Percentiles rank a stretch among this genome's conserved stretches.
These are phyloP conservation scores for Hemicrepidius hirtus DNA, from an alignment of 2,888 invertebrate genomes.

Conservation along the genomic window DNA sequence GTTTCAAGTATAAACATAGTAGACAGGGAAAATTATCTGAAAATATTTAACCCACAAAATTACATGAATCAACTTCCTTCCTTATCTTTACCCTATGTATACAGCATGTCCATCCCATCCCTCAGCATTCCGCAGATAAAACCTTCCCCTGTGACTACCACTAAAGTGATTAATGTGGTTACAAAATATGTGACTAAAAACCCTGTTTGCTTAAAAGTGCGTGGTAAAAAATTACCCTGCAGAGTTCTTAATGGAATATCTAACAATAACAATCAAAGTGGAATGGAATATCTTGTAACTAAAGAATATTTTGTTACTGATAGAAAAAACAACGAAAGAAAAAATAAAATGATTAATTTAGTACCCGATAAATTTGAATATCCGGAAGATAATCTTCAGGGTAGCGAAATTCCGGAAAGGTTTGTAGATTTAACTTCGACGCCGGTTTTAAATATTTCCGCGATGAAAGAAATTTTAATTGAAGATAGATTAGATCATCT, in stretches of 20 bases:
- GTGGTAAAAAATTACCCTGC: slow-evolving; percentile 59
- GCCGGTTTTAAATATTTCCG: slow-evolving; percentile 58
- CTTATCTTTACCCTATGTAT: slow-evolving; percentile 66
- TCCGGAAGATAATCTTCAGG: neutral
- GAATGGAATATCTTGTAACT: slow-evolving; percentile 63
- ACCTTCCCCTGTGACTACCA: slow-evolving; percentile 66
- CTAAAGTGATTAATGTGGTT: slow-evolving; percentile 67
- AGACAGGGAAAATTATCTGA: slow-evolving; percentile 10
- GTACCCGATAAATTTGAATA: neutral
- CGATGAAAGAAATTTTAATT: slow-evolving; percentile 66
- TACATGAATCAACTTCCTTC: slow-evolving; percentile 66
- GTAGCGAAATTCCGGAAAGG: slow-evolving; percentile 59
- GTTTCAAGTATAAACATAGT: slow-evolving; percentile 28
- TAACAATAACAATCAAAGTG: slow-evolving; percentile 52
- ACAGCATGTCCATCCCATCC: slow-evolving; percentile 63
- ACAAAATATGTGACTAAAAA: slow-evolving; percentile 68
- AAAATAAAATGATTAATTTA: slow-evolving; percentile 11
- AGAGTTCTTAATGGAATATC: slow-evolving; percentile 38
- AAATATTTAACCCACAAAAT: slow-evolving; percentile 66
- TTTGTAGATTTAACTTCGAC: slow-evolving; percentile 55
- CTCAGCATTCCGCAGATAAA: slow-evolving; percentile 60
- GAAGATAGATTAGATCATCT: slow-evolving; percentile 69
- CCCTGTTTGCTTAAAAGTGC: slow-evolving; percentile 69
- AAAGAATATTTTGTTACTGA: slow-evolving; percentile 66
- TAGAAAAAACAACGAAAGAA: neutral